Evolutionary conservation across 1,140 invertebrate genomes (phyloP), one percentile per base, ranked within the genome.

Genomic region (Nymphalis io): DNA sequence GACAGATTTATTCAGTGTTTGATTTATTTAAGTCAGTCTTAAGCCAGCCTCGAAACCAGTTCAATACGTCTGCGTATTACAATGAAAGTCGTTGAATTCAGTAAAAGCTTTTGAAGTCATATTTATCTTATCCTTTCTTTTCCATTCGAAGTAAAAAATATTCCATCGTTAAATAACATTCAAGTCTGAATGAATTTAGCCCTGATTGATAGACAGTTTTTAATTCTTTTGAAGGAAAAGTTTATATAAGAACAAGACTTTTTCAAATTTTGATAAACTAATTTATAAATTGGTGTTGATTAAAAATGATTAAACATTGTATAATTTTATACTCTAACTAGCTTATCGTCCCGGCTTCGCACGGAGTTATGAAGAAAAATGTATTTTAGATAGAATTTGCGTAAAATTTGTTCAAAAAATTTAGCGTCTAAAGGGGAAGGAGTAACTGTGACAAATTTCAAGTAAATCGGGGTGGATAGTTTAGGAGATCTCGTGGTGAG

Each of bases 111-210:
- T 73, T 68, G 48, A 69, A 75, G 68, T 67, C 71, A 72, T 62
- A 76, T 78, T 82, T 82, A 68, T 81, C 79, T 81, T 80, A 68
- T 72, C 72, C 75, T 53, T 53, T 53, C 67, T 75, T 73, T 63
- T 72, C 40, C 67, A 66, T 68, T 68, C 55, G 59, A 51, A 33
- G 75, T 76, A 72, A 73, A 72, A 76, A 84, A 81, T 76, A 70
- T 74, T 64, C 58, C 67, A 72, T 74, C 71, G 51, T 66, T 55
- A 80, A 76, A 76, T 79, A 67, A 70, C 70, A 78, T 78, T 33
- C 57, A 81, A 78, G 61, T 80, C 75, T 67, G 38, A 4, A 66
- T 53, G 72, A 78, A 69, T 77, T 75, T 69, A 44, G 46, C 18
- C 44, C 77, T 78, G 75, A 82, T 80, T 76, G 75, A 55, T 55